Evolutionary conservation across 2,113 vertebrate genomes (phyloP).

Genomic region (Oostethus manadensis): DNA sequence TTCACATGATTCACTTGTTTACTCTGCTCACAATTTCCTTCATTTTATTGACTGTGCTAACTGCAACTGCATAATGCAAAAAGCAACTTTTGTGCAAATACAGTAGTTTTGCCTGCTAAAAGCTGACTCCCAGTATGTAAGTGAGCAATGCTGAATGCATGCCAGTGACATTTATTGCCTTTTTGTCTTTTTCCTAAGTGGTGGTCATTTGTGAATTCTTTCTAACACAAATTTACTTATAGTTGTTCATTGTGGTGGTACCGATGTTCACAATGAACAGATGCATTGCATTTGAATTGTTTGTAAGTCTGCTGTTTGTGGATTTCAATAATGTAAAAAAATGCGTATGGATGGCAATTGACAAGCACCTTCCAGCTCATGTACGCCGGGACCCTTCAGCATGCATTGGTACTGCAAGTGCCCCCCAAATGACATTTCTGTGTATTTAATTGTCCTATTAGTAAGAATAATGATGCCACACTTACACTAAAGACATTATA

Average conservation of each 20-base stretch:
- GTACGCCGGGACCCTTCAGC: too few species aligned
- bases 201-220: constrained; percentile 7
- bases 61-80: too few species aligned
- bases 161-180: constrained; percentile 1
- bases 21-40: neutral
- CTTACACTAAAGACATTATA: too few species aligned
- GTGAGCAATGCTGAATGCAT: constrained; percentile 12
- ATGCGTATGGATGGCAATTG: too few species aligned
- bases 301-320: too few species aligned
- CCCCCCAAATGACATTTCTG: too few species aligned
- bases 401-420: too few species aligned
- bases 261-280: neutral
- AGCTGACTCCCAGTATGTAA: constrained; percentile 12
- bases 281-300: too few species aligned
- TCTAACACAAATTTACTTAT: constrained; percentile 24
- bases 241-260: constrained; percentile 7
- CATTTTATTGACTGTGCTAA: neutral
- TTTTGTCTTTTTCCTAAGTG: constrained; percentile 10
- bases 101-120: constrained; percentile 9
- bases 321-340: too few species aligned
- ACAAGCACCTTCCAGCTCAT: too few species aligned
- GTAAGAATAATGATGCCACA: too few species aligned
- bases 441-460: too few species aligned
- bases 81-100: constrained; percentile 8
- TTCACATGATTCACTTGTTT: constrained; percentile 1